phyloP scores from a whole-genome alignment of 1,140 invertebrate genomes.

The Physella acuta region DNA sequence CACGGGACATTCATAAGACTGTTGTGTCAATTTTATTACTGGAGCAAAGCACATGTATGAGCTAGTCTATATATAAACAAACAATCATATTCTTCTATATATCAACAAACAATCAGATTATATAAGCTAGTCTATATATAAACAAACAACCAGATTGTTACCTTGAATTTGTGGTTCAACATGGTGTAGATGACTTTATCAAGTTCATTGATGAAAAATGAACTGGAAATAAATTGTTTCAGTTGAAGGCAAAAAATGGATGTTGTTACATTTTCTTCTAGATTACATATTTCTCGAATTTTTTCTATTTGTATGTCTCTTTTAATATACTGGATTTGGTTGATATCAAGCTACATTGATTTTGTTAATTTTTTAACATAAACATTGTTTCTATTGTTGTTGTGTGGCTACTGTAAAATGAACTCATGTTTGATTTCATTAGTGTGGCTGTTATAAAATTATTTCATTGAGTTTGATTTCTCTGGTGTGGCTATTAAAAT shows the following conservation, averaged over 20 bases:
- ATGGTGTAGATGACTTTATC: conserved; percentile 35
- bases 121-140: neutral
- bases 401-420: no score
- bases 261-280: neutral
- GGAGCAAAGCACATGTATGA: neutral
- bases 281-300: neutral
- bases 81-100: neutral
- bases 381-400: no score
- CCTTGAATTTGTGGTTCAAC: conserved; percentile 35
- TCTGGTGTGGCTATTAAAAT: no score
- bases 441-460: no score
- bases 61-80: neutral
- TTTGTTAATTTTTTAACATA: no score
- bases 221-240: conserved; percentile 28
- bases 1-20: no score
- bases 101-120: no score
- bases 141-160: neutral
- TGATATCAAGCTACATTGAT: no score
- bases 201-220: conserved; percentile 37
- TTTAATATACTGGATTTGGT: neutral
- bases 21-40: neutral
- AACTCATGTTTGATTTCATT: no score
- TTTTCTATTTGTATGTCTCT: neutral
- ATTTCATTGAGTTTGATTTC: no score
- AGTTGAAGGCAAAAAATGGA: neutral